Percentiles rank a stretch among this genome's conserved stretches.
phyloP scores from a whole-genome alignment of 2,113 vertebrate species.

The Zosterops lateralis region DNA sequence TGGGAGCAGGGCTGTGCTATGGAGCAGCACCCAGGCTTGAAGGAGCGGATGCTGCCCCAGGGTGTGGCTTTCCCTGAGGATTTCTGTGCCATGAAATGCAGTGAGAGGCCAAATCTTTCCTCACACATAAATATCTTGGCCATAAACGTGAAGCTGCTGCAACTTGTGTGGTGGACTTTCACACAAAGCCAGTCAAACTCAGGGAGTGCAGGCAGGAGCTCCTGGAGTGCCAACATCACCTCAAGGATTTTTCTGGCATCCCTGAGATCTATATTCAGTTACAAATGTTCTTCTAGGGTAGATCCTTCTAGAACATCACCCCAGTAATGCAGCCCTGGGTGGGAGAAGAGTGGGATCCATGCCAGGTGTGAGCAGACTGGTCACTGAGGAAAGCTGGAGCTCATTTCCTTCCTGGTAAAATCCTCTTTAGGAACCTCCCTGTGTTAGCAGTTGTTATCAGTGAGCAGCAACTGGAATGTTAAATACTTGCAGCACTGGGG shows the following conservation, averaged over 20 bases:
- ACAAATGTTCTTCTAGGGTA: neutral
- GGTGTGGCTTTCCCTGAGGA: neutral
- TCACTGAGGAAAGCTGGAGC: neutral
- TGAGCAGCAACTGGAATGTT: neutral
- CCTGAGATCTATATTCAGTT: neutral
- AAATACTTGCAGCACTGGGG: neutral
- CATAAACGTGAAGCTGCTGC: neutral
- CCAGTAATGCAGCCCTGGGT: neutral
- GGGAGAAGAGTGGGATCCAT: neutral
- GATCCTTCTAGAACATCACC: neutral
- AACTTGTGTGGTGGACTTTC: neutral
- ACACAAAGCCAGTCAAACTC: too few species aligned
- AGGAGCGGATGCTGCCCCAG: accelerated
- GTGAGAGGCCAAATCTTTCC: too few species aligned
- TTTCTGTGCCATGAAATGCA: neutral
- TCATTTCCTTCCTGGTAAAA: neutral
- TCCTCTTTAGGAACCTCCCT: neutral
- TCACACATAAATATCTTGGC: accelerated
- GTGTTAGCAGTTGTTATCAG: neutral
- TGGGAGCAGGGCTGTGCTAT: accelerated
- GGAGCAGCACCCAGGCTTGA: neutral
- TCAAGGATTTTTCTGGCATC: neutral
- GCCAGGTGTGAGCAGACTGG: neutral
- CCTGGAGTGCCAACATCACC: neutral
- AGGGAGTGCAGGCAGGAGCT: neutral